Percentiles rank a stretch among this genome's conserved stretches.
These are phyloP conservation scores for Cephus nigrinus DNA, from an alignment of 2,888 invertebrate species.

Conservation along the genomic window DNA sequence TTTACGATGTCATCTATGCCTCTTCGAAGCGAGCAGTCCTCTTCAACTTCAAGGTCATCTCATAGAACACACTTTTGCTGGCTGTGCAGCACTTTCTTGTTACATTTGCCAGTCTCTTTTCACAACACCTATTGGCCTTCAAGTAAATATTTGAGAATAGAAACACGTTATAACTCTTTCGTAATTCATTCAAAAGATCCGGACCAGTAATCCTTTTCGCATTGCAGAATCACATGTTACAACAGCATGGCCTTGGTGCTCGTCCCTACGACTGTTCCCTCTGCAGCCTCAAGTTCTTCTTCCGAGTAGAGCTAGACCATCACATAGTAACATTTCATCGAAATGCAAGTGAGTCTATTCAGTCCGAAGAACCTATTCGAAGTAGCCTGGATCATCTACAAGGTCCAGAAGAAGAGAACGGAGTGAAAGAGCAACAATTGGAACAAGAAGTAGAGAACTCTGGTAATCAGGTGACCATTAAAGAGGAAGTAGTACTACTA, in stretches of 20 bases:
- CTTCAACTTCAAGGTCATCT: constrained; percentile 87
- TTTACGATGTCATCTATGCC: constrained; percentile 79
- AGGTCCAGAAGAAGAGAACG: background rate
- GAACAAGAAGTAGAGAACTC: too few relatives aligned
- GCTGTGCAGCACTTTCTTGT: constrained; percentile 85
- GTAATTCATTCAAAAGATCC: background rate
- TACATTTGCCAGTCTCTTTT: constrained; percentile 90
- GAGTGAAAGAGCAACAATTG: background rate
- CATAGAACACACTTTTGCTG: constrained; percentile 93
- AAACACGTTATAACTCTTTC: background rate
- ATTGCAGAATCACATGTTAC: constrained; percentile 79
- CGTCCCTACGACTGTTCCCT: constrained; percentile 87
- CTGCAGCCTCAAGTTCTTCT: constrained; percentile 89
- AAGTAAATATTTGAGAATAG: constrained; percentile 36
- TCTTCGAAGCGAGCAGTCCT: constrained; percentile 80
- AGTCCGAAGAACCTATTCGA: constrained; percentile 14
- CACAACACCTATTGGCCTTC: constrained; percentile 82
- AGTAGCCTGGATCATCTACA: background rate
- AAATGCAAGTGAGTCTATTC: constrained; percentile 22
- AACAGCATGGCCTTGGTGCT: constrained; percentile 82
- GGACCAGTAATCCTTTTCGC: constrained; percentile 2
- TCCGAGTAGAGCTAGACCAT: constrained; percentile 90
- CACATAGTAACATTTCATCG: constrained; percentile 68
- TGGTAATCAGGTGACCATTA: background rate
- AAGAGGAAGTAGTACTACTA: background rate